Evolutionary conservation across 2,888 invertebrate genomes (phyloP).

Genomic region (Lypha dubia): DNA sequence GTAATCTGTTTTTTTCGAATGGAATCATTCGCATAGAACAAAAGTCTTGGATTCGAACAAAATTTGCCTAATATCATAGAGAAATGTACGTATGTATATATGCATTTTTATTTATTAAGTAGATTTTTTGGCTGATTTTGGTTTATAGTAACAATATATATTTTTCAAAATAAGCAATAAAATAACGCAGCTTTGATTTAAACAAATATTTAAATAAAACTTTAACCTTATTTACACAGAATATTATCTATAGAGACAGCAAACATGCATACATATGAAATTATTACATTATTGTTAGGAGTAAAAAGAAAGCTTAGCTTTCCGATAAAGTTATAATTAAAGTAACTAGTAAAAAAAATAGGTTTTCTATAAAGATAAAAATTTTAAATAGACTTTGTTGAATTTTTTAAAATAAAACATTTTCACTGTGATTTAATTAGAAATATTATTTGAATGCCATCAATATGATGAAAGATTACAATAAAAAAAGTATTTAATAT

Average conservation of each 20-base stretch:
- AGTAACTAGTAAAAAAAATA: neutral
- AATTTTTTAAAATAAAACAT: constrained; percentile 14
- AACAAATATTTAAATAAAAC: constrained; percentile 33
- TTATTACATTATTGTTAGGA: constrained; percentile 22
- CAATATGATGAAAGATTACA: constrained; percentile 62
- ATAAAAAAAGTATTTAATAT: constrained; percentile 19
- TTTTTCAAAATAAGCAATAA: neutral
- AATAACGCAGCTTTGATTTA: constrained; percentile 48
- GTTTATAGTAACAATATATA: neutral
- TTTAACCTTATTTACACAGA: constrained; percentile 10
- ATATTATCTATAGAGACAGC: constrained; percentile 18
- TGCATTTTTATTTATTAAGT: neutral
- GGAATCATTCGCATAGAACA: too few species aligned
- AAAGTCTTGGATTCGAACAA: too few species aligned
- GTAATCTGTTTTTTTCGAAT: too few species aligned
- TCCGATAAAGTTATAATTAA: constrained; percentile 21
- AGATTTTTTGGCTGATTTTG: neutral
- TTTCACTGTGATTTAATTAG: constrained; percentile 14
- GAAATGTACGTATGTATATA: too few species aligned
- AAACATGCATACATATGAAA: constrained; percentile 50
- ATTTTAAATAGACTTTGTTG: neutral
- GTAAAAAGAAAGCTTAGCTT: constrained; percentile 62
- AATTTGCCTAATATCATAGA: too few species aligned
- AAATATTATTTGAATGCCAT: constrained; percentile 57
- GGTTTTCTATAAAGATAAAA: neutral